Base-by-base conservation (phyloP, 2,113 vertebrate genomes). In the Gopherus flavomarginatus region DNA sequence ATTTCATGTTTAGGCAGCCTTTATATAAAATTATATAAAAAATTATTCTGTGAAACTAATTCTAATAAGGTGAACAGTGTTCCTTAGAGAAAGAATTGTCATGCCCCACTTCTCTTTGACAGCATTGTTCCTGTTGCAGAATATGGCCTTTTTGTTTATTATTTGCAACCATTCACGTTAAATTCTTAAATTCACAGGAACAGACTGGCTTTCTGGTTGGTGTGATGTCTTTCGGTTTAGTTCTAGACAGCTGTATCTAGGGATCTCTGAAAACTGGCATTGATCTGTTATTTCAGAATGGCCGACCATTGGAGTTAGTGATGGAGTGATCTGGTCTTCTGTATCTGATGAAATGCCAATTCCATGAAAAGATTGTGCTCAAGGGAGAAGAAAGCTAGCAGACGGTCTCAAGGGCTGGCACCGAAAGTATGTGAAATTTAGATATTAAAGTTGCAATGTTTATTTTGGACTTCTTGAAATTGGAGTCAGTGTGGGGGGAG, bases 391-490 rank as follows among this genome's bases (percentile, higher is more conserved):
- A 62, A 79, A 27, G 0, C 1, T 0, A 65, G 69, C 79, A 54
- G 26, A 8, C 59, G n/a, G 22, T 86, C 65, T 88, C 17, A 1
- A 72, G 35, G n/a, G 35, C 65, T 19, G 54, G 44, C 82, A 87
- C 44, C 81, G 57, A 52, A 29, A 82, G 81, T 85, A 86, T 72
- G 72, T 85, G 47, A 90, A 90, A 89, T 72, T 94, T 78, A 94
- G 78, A 62, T 27, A 78, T 4, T 10, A 50, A 94, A 13, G 69
- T 94, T 27, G 6, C 50, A 83, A 14, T 47, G 53, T 85, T 94
- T 88, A 90, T 92, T 90, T 88, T 96, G 90, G 93, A 92, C 90
- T 19, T 85, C 83, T 22, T 42, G 81, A 53, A n/a, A 22, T 81
- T 96, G 49, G 62, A 78, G 85, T 93, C 95, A 47, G 14, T 83